Conservation (phyloP, 2,797 vertebrate genomes). For the Anniella stebbinsi region DNA sequence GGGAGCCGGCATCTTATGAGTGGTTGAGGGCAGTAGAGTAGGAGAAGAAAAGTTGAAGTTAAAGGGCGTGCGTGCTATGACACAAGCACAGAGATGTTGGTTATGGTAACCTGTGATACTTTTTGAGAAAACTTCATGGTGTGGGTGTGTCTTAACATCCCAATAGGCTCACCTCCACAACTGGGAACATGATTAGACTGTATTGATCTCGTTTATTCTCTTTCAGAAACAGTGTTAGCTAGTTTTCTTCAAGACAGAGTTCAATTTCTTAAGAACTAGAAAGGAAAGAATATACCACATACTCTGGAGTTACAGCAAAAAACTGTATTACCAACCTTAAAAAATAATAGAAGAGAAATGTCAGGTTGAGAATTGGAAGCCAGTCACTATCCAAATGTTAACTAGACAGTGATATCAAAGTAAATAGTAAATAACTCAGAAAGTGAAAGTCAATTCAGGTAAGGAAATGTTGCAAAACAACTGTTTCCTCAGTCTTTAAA, state of each 20-base stretch:
- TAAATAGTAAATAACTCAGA: background rate
- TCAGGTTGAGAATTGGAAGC: constrained; percentile 10
- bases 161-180: background rate
- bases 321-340: background rate
- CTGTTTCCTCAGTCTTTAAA: background rate
- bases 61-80: too few species aligned
- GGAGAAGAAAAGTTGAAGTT: background rate
- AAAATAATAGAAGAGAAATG: constrained; percentile 4
- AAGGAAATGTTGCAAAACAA: background rate
- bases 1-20: background rate
- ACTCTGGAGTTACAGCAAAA: constrained; percentile 2
- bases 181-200: background rate
- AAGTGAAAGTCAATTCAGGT: background rate
- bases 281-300: constrained; percentile 18
- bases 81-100: background rate
- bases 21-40: background rate
- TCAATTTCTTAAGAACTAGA: constrained; percentile 5
- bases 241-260: constrained; percentile 11
- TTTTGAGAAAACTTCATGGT: background rate
- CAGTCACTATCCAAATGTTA: constrained; percentile 1
- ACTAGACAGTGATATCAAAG: background rate
- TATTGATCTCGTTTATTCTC: background rate
- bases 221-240: background rate
- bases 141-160: background rate
- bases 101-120: background rate